Conservation (phyloP, 2,113 vertebrate species). For the Psilopsiagon aurifrons region DNA sequence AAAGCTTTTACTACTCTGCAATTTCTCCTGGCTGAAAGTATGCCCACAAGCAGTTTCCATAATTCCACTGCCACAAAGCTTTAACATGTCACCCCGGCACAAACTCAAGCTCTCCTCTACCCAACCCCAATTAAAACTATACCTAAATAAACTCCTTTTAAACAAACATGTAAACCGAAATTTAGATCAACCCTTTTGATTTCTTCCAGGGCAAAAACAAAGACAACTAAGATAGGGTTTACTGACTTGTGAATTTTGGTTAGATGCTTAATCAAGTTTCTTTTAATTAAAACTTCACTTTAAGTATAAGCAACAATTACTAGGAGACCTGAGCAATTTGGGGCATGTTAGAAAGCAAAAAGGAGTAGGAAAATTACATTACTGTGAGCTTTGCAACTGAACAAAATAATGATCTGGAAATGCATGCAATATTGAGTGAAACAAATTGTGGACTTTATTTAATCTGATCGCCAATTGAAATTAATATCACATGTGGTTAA, state of each 20-base stretch:
- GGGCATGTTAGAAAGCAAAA: background rate
- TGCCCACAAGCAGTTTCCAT: background rate
- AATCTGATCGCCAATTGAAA: constrained; percentile 28
- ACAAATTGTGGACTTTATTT: constrained; percentile 6
- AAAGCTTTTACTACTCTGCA: background rate
- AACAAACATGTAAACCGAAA: background rate
- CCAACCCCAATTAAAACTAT: background rate
- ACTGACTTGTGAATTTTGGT: background rate
- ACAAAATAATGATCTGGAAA: background rate
- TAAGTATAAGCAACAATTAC: background rate
- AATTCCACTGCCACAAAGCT: background rate
- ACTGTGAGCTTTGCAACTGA: background rate
- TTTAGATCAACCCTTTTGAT: background rate
- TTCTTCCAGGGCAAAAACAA: background rate
- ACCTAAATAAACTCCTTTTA: background rate
- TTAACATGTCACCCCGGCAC: background rate
- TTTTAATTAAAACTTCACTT: background rate
- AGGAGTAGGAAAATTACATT: background rate
- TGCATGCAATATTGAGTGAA: background rate
- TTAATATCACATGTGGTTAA: constrained; percentile 10
- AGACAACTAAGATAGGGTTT: background rate
- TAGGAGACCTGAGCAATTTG: background rate
- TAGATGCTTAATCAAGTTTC: background rate
- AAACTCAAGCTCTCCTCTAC: background rate
- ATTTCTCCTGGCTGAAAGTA: background rate